Evolutionary conservation across 1,140 invertebrate genomes (phyloP).

Genomic region (Anoplolepis gracilipes): DNA sequence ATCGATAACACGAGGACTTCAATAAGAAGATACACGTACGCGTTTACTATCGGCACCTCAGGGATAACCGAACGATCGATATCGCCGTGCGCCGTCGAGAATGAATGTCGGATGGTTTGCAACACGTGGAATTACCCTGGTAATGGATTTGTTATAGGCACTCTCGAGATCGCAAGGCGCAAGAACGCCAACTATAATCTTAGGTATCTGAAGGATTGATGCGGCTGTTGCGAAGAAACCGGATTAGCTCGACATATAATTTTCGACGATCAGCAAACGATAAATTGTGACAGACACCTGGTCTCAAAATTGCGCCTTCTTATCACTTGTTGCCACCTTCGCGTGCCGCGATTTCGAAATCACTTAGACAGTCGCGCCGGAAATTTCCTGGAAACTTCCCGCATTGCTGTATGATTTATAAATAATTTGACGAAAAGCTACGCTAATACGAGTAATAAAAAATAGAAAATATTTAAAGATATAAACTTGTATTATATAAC

Average conservation of each 20-base stretch:
- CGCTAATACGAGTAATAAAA: not conserved
- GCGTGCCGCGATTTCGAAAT: conserved; percentile 50
- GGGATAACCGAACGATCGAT: conserved; percentile 18
- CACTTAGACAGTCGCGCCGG: conserved; percentile 43
- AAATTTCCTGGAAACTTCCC: conserved; percentile 37
- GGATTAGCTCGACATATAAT: conserved; percentile 71
- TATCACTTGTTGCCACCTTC: conserved; percentile 42
- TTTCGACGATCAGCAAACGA: conserved; percentile 67
- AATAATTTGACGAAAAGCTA: not conserved
- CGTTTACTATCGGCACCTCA: conserved; percentile 33
- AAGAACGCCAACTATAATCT: conserved; percentile 56
- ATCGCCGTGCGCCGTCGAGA: conserved; percentile 43
- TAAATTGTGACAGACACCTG: conserved; percentile 69
- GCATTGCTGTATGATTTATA: conserved; percentile 28
- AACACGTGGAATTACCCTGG: conserved; percentile 62
- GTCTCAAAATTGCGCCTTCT: conserved; percentile 58
- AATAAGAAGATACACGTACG: conserved; percentile 52
- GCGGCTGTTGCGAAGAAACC: conserved; percentile 56
- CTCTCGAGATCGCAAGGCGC: conserved; percentile 35
- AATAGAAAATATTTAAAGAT: not conserved
- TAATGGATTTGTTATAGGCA: conserved; percentile 74
- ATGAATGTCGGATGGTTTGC: conserved; percentile 52
- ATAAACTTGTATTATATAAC: not conserved
- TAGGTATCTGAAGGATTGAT: conserved; percentile 56
- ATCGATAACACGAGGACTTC: conserved; percentile 58